Base-by-base conservation (phyloP, 2,888 invertebrate genomes). In the Axea sp. region DNA sequence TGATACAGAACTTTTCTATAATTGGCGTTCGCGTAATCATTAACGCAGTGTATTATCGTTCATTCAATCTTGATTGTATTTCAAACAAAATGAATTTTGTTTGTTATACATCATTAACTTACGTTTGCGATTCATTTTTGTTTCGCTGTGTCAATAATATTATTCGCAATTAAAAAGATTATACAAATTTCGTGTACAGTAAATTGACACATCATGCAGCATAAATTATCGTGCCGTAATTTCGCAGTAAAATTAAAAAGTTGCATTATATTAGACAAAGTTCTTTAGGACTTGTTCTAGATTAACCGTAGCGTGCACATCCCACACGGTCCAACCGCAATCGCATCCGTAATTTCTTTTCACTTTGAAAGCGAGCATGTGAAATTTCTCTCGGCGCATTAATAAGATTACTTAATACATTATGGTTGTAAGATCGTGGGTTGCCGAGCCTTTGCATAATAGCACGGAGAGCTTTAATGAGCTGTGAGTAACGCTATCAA, bases 401-500 rank as follows among this genome's bases (percentile, higher is more conserved):
- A 47, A 57, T 64, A 57, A 71, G 71, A 57, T 71, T 64, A 71
- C 57, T 71, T 55, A 57, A 64, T 64, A 39, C 64, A 64, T 64
- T 62, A 71, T 43, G 33, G 57, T 31, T 35, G 41, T 57, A 55
- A 49, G 49, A 49, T 49, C 57, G 57, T 49, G 62, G 62, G 64
- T 43, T 64, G 64, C 24, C 39, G 43, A 37, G 62, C 19, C 53
- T 59, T 57, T 74, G 74, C 74, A 69, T 69, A 68, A 74, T 69
- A 69, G 64, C 68, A 39, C 31, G 49, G 59, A 15, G 43, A 59
- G 69, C 64, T 74, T 74, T 74, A 74, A 74, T 69, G 74, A 64
- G 64, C 74, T 64, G 64, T 53, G 64, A 64, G 64, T 64, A 74
- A 68, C 57, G 68, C 59, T 59, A 64, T 68, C 74, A 68, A 64